phyloP scores from a whole-genome alignment of 2,797 vertebrate genomes.

The Aphelocoma californica region DNA sequence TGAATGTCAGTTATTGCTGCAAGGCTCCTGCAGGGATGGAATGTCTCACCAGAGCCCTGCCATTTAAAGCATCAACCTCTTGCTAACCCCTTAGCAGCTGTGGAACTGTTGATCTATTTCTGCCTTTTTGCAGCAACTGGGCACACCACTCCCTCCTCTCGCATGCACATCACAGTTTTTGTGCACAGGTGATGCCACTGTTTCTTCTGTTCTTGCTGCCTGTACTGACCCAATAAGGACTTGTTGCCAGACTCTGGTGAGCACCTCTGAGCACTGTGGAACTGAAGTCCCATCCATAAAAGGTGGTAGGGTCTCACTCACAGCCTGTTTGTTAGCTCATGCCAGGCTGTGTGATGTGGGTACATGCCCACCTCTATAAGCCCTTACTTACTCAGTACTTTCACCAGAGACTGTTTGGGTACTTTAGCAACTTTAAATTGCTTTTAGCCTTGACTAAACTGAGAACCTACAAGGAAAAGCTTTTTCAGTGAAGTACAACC shows the following conservation, averaged over 20 bases:
- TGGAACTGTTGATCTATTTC: background rate
- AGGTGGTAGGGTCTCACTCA: background rate
- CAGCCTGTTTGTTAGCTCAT: background rate
- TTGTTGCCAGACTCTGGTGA: background rate
- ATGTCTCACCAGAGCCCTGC: background rate
- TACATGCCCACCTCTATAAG: background rate
- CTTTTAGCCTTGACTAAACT: background rate
- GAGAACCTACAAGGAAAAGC: background rate
- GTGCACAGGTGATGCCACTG: background rate
- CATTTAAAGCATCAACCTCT: conserved; percentile 26
- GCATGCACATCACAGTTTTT: accelerated
- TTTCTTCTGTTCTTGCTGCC: background rate
- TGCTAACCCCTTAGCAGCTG: conserved; percentile 4
- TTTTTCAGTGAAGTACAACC: background rate
- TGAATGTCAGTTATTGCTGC: conserved; percentile 51
- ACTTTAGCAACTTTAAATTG: background rate
- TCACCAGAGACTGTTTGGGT: background rate
- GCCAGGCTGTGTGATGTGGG: accelerated
- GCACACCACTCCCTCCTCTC: background rate
- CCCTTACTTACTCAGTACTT: background rate
- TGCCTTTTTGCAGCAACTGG: background rate
- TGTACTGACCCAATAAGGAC: background rate
- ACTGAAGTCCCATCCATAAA: background rate
- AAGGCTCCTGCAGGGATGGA: conserved; percentile 22
- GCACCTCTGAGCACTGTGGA: background rate